Base-by-base conservation (phyloP, 2,113 vertebrate genomes). In the Cavia aperea region DNA sequence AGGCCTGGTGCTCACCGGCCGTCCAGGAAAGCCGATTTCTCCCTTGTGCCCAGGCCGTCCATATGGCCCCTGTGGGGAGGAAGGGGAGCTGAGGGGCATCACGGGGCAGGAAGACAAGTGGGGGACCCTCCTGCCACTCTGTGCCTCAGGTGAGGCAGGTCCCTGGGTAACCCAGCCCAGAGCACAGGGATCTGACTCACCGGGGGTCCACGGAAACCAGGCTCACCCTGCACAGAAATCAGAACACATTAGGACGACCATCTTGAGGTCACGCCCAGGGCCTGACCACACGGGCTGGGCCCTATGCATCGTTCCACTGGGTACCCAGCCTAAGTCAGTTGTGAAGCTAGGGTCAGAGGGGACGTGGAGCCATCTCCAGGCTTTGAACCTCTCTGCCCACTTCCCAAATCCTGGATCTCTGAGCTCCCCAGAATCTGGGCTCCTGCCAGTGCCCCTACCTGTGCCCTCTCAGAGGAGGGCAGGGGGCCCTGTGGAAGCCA, bases 1-100 rank as follows among this genome's bases (percentile, higher is more conserved):
- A 33, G 13, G 49, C 65, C 14, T 1, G 7, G 5, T 84, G 97
- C 98, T 98, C 95, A 99, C 99, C 0, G 99, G 98, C 97, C 99
- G 97, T 89, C 99, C 99, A 0, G 99, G 99, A 88, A 99, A 97
- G 91, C 99, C 99, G 0, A 99, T 98, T 96, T 99, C 99, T 93
- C 99, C 99, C 87, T 99, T 99, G 77, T 96, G 95, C 36, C 99
- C 99, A 1, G 96, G 36, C 81, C 97, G 97, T 81, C 99, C 99
- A 0, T 96, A 86, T 0, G 97, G 96, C 72, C 99, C 99, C 99
- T 99, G 95, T 7, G 87, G 23, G 29, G 14, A 75, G 26, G 26
- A 21, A 1, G 19, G 10, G 2, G 24, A 23, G 60, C 46, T 21
- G 60, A 63, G 18, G 49, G 81, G n/a, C 24, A 21, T 39, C 49